Conservation (phyloP, 2,888 invertebrate species). For the Leucophenga montana region DNA sequence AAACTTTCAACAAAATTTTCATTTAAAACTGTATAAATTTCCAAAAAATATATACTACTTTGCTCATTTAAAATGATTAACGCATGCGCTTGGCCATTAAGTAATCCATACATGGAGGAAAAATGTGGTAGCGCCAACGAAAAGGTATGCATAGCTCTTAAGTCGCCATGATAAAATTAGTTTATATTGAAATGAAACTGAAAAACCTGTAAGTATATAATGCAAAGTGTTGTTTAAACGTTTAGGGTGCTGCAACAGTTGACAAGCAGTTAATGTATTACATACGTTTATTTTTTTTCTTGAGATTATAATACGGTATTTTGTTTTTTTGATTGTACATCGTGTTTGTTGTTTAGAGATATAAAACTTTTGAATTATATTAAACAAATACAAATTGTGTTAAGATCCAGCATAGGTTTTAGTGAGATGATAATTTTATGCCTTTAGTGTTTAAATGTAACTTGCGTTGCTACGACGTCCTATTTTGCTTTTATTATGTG, state of each 20-base stretch:
- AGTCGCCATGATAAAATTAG: slow-evolving; percentile 21
- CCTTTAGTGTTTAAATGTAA: no score
- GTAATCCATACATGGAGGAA: no score
- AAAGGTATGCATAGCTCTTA: slow-evolving; percentile 27
- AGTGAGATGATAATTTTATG: no score
- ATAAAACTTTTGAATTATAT: no score
- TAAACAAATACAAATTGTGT: no score
- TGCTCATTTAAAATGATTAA: slow-evolving; percentile 4
- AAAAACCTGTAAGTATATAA: slow-evolving; percentile 4
- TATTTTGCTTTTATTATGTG: no score
- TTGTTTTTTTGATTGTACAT: background rate
- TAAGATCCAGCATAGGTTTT: no score
- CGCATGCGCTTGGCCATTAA: slow-evolving; percentile 12
- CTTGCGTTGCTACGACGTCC: no score
- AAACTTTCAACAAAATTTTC: background rate
- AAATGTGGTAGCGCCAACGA: slow-evolving; percentile 12
- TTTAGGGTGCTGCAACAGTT: slow-evolving; percentile 24
- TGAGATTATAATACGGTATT: background rate
- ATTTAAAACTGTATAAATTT: slow-evolving; percentile 4
- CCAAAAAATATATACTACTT: background rate
- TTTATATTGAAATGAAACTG: background rate
- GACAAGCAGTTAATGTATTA: slow-evolving; percentile 33
- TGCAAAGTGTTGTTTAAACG: background rate
- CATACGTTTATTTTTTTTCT: slow-evolving; percentile 20
- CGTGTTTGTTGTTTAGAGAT: background rate